Percentiles rank a stretch among this genome's conserved stretches.
phyloP scores from a whole-genome alignment of 2,113 vertebrate genomes.

The Telmatochromis brichardi region DNA sequence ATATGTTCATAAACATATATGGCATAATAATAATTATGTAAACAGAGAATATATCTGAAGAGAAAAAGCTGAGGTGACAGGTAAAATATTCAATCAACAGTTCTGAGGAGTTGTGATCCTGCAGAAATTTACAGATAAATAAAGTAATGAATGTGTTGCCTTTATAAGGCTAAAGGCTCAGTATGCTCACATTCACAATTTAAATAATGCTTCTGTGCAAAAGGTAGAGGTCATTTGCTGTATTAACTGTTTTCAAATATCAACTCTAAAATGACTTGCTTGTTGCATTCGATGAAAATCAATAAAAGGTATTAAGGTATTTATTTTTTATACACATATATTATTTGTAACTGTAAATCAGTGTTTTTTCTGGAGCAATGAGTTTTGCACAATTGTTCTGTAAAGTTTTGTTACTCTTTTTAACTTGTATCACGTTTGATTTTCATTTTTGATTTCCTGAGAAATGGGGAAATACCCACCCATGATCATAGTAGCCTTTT shows the following conservation, averaged over 20 bases:
- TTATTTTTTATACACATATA: background rate
- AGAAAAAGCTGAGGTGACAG: fast-evolving
- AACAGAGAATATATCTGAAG: background rate
- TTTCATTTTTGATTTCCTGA: background rate
- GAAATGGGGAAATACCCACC: background rate
- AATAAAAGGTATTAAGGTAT: background rate
- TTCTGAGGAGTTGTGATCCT: background rate
- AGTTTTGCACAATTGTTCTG: fast-evolving
- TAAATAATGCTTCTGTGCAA: background rate
- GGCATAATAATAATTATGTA: background rate
- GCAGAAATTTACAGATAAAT: background rate
- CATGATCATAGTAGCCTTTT: background rate
- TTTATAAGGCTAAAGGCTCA: fast-evolving
- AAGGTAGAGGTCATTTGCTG: background rate
- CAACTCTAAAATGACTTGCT: background rate
- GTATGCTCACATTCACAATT: background rate
- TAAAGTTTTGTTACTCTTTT: background rate
- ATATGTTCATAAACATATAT: background rate
- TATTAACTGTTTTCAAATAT: background rate
- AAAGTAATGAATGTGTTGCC: background rate
- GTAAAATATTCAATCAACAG: background rate
- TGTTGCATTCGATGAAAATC: background rate
- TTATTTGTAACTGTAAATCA: background rate
- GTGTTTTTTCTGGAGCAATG: background rate
- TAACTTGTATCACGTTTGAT: background rate